Evolutionary conservation across 2,888 invertebrate species (phyloP), one percentile per base, ranked within the genome.

Genomic region (Lagria hirta): DNA sequence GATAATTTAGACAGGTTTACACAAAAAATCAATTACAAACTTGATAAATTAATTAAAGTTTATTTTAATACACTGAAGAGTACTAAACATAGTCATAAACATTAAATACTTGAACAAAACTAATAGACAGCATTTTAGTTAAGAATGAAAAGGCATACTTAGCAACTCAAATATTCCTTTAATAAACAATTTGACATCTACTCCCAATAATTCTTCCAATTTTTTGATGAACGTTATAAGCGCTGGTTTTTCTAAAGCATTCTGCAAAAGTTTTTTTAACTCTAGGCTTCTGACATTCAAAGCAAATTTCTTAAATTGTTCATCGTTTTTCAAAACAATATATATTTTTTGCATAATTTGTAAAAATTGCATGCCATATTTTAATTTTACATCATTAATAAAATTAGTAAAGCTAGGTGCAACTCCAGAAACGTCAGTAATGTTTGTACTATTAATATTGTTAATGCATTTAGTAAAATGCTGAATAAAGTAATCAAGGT

Each of bases 151-250:
- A n/a, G n/a, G n/a, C n/a, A n/a, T n/a, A n/a, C n/a, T n/a, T n/a
- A n/a, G n/a, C n/a, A n/a, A n/a, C n/a, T n/a, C n/a, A n/a, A n/a
- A n/a, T n/a, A n/a, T n/a, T n/a, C n/a, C n/a, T n/a, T n/a, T n/a
- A n/a, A n/a, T n/a, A n/a, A n/a, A n/a, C n/a, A n/a, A n/a, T n/a
- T 53, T 43, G 13, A 59, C 33, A 32, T 56, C 50, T 4, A 61
- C 45, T 5, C 57, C 60, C 50, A 58, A n/a, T n/a, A n/a, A 35
- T 21, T 36, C 38, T 14, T 42, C 45, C 8, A 63, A 44, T 11
- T 48, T 34, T 5, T 28, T 29, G 3, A 43, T 37, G 14, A 60
- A 17, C 15, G 44, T 29, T 12, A 43, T 24, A 8, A 58, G 50
- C 43, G 60, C 59, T 1, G 51, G 42, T 14, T 52, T 23, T 4